A percentile compares a stretch with the other conserved stretches of the same genome.
These are phyloP conservation scores for Cariama cristata DNA, from an alignment of 2,113 vertebrate species.

Conservation along the genomic window DNA sequence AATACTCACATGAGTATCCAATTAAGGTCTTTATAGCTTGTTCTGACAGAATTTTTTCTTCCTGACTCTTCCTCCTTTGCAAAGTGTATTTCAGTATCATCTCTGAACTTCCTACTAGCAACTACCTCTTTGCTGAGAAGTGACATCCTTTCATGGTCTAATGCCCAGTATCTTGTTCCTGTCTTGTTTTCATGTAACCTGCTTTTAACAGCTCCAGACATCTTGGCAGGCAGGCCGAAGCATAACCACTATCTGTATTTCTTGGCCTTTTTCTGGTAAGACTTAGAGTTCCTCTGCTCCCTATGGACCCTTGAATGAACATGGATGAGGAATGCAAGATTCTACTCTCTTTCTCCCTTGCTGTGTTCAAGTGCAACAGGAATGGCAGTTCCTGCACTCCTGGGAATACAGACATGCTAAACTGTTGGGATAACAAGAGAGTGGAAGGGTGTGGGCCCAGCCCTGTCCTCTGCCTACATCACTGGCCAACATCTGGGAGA, in stretches of 20 bases:
- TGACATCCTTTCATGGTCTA: slow-evolving; percentile 41
- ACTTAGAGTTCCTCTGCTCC: neutral
- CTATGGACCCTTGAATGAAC: accelerated
- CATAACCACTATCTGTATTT: neutral
- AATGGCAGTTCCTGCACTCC: neutral
- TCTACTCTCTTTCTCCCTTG: neutral
- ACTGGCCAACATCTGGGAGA: neutral
- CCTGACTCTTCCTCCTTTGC: neutral
- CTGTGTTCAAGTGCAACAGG: neutral
- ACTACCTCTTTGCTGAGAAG: slow-evolving; percentile 2
- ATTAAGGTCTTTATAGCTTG: neutral
- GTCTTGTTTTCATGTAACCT: slow-evolving; percentile 54
- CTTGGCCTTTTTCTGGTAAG: slow-evolving; percentile 3
- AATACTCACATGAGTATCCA: neutral
- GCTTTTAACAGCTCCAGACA: slow-evolving; percentile 7
- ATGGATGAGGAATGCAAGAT: neutral
- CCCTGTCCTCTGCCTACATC: neutral
- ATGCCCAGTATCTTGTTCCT: slow-evolving; percentile 3
- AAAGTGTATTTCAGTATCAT: neutral
- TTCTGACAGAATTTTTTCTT: neutral
- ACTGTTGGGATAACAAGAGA: neutral
- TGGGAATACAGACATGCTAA: neutral
- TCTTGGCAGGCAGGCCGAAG: slow-evolving; percentile 9
- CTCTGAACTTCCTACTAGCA: slow-evolving; percentile 10
- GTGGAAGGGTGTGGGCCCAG: neutral